A percentile compares a stretch with the other conserved stretches of the same genome.
phyloP scores from a whole-genome alignment of 1,140 invertebrate genomes.

The Lamellibrachia luymesi region DNA sequence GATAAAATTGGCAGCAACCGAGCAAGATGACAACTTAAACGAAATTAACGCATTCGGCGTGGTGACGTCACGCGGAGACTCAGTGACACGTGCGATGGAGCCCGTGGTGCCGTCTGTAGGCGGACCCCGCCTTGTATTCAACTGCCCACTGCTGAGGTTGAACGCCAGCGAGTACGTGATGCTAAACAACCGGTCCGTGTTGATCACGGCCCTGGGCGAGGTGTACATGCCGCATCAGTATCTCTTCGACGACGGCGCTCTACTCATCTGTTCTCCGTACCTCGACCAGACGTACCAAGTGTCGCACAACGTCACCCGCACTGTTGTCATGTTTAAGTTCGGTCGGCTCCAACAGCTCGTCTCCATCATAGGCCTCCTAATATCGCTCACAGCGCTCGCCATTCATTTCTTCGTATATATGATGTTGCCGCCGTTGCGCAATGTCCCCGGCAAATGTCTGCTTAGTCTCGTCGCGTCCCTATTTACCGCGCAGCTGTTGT shows the following conservation, averaged over 20 bases:
- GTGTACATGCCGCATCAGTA: conserved; percentile 19
- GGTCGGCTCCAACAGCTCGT: conserved; percentile 31
- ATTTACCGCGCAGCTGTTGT: conserved; percentile 56
- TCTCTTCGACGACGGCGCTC: neutral
- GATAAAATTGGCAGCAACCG: neutral
- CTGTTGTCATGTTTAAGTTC: conserved; percentile 26
- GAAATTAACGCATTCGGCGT: neutral
- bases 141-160: conserved; percentile 13
- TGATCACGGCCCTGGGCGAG: conserved; percentile 10
- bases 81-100: neutral
- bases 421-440: conserved; percentile 54
- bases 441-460: conserved; percentile 60
- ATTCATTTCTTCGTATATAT: conserved; percentile 50
- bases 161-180: conserved; percentile 27
- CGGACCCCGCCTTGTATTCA: neutral
- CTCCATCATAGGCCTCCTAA: conserved; percentile 32
- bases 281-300: neutral
- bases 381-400: conserved; percentile 37
- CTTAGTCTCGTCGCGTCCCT: conserved; percentile 56
- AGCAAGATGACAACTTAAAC: neutral
- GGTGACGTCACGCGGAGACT: neutral
- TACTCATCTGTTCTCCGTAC: neutral
- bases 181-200: conserved; percentile 20
- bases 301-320: neutral
- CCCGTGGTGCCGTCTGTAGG: neutral